A percentile compares a stretch with the other conserved stretches of the same genome.
Conservation (phyloP, 1,140 invertebrate genomes). For the Drosophila pectinifera region DNA sequence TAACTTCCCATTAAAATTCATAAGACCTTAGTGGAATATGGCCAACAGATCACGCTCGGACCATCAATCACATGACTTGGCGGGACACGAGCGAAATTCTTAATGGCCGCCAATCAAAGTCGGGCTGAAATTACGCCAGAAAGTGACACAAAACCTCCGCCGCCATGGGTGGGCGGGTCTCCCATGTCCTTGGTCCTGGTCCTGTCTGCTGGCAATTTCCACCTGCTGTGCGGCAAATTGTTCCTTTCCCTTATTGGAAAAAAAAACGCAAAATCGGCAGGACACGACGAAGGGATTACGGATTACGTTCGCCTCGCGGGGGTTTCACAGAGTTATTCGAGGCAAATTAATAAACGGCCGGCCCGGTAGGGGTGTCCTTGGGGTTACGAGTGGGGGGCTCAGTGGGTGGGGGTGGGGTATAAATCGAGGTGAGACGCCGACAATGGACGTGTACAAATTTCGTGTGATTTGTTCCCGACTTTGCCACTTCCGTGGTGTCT, state of each 20-base stretch:
- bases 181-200: constrained; percentile 11
- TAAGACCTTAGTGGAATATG: constrained; percentile 56
- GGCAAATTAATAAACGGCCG: constrained; percentile 76
- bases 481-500: constrained; percentile 70
- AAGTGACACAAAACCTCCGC: constrained; percentile 69
- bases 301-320: constrained; percentile 22
- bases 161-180: constrained; percentile 26
- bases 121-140: constrained; percentile 61
- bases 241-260: constrained; percentile 57
- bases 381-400: not conserved
- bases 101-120: constrained; percentile 73
- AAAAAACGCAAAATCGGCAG: constrained; percentile 48
- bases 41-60: constrained; percentile 48
- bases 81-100: constrained; percentile 62
- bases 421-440: constrained; percentile 20
- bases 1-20: constrained; percentile 65
- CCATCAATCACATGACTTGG: constrained; percentile 71
- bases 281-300: constrained; percentile 52
- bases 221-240: constrained; percentile 75
- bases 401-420: not conserved
- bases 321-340: constrained; percentile 40
- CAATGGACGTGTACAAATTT: constrained; percentile 79
- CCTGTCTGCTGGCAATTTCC: constrained; percentile 30
- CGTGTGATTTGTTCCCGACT: constrained; percentile 63
- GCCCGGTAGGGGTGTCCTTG: constrained; percentile 7